These are phyloP conservation scores for Neoniphon sammara DNA, from an alignment of 2,797 vertebrate species.

Conservation along the genomic window DNA sequence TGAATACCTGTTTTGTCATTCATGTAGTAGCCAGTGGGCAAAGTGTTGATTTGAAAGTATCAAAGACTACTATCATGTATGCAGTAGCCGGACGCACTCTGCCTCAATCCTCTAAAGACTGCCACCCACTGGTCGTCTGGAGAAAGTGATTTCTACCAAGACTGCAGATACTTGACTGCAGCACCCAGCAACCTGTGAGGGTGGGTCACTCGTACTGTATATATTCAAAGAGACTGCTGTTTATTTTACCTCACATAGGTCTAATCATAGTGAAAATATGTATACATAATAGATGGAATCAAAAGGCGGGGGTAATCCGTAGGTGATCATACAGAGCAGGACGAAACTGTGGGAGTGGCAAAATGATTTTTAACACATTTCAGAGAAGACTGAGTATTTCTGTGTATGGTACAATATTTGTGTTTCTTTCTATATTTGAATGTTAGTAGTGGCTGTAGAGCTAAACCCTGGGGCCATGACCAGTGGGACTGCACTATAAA, in stretches of 20 bases:
- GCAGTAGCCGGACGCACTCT: constrained; percentile 70
- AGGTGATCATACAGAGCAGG: constrained; percentile 44
- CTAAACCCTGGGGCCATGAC: constrained; percentile 57
- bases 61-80: constrained; percentile 61
- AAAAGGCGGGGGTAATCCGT: constrained; percentile 32
- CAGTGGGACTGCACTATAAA: constrained; percentile 62
- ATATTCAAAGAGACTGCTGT: constrained; percentile 76
- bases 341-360: constrained; percentile 31
- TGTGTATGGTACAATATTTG: constrained; percentile 70
- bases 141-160: constrained; percentile 52
- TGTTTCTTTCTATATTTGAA: constrained; percentile 77
- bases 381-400: constrained; percentile 68
- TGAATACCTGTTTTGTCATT: constrained; percentile 64
- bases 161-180: constrained; percentile 55
- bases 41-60: constrained; percentile 67
- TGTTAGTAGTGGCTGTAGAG: constrained; percentile 71
- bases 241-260: constrained; percentile 77
- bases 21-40: constrained; percentile 67
- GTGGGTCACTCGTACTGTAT: constrained; percentile 67
- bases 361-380: constrained; percentile 65
- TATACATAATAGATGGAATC: constrained; percentile 50
- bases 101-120: constrained; percentile 69
- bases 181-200: constrained; percentile 33
- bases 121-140: constrained; percentile 66
- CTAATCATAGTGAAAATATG: constrained; percentile 67